Base-by-base conservation (phyloP, 2,113 vertebrate species). In the Elachura formosa region DNA sequence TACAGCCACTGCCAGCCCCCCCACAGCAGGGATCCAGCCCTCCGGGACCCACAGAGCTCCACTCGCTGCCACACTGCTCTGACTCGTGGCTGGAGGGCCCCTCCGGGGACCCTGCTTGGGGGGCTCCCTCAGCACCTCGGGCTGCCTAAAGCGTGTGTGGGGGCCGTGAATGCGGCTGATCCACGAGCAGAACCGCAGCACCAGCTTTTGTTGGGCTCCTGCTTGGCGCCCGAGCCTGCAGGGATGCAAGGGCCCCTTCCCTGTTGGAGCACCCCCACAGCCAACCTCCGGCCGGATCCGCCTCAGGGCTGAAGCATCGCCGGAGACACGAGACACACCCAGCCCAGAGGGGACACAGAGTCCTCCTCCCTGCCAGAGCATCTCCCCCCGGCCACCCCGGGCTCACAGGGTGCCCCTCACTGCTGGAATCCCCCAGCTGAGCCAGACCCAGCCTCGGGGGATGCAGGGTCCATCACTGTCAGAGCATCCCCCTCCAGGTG, bases 31-130 rank as follows among this genome's bases (percentile, higher is more conserved):
- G 43, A 31, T 67, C 18, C 3, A 4, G 31, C 20, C 23, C 17
- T 29, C n/a, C 17, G 2, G 2, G 3, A 38, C 38, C 36, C 73
- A 14, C 40, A 9, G 38, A 54, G 51, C 34, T 36, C 45, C 4
- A 3, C 40, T 61, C 3, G 0, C 23, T 62, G 61, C 56, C 1
- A 2, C 26, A 12, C 26, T 2, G 2, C 52, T 34, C 58, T 45
- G 33, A 10, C 4, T 9, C 38, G 38, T 0, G 1, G 22, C 28
- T 14, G 40, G 36, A 66, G 41, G 41, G 36, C 69, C n/a, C 23
- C 48, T 20, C 2, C 1, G 1, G 11, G 46, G 46, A 66, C 49
- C 13, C 22, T 45, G 38, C 38, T 29, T 14, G 36, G 17, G 40
- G 46, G 20, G 12, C 4, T 41, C 11, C 33, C 52, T 36, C 52